Evolutionary conservation across 1,140 invertebrate species (phyloP).

Genomic region (Hermetia illucens): DNA sequence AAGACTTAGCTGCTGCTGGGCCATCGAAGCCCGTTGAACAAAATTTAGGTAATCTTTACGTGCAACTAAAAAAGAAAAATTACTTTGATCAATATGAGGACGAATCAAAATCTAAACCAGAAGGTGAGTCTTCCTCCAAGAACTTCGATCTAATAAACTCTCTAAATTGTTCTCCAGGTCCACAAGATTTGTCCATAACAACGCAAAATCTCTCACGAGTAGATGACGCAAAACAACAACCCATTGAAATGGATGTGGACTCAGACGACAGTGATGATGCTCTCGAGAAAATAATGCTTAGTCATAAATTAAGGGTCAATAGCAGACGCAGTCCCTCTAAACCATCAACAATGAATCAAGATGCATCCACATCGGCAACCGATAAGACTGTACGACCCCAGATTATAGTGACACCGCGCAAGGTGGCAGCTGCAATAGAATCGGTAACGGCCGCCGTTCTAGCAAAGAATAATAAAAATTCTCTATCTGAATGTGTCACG

Average conservation of each 20-base stretch:
- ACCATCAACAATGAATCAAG: background rate
- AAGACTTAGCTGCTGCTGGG: background rate
- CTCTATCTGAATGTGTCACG: conserved; percentile 5
- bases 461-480: conserved; percentile 6
- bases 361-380: background rate
- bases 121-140: background rate
- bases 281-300: no score
- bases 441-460: conserved; percentile 9
- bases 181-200: conserved; percentile 39
- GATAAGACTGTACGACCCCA: conserved; percentile 34
- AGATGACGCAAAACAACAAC: conserved; percentile 11
- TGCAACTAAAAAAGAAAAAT: conserved; percentile 26
- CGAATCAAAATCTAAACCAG: conserved; percentile 3
- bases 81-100: conserved; percentile 16
- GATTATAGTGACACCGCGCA: conserved; percentile 49
- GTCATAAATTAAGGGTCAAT: no score
- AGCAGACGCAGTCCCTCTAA: background rate
- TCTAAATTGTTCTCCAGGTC: no score
- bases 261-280: conserved; percentile 9
- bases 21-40: background rate
- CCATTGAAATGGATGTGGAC: conserved; percentile 14
- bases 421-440: conserved; percentile 28
- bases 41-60: conserved; percentile 17
- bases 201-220: background rate
- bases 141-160: no score